Base-by-base conservation (phyloP, 2,113 vertebrate species). In the Cavia aperea region DNA sequence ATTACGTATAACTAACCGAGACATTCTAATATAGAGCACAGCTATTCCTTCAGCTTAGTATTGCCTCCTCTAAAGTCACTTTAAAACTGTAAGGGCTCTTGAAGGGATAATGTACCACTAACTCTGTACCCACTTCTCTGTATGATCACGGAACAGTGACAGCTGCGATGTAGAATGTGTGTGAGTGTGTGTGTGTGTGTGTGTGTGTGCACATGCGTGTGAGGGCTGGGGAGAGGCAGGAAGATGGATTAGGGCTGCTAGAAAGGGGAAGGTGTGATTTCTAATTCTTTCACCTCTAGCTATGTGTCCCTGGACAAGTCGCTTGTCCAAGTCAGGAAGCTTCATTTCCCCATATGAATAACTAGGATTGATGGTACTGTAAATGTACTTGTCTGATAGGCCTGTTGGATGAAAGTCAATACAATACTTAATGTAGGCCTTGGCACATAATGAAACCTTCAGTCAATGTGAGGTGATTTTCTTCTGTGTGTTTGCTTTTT, bases 271-370 rank as follows among this genome's bases (percentile, higher is more conserved):
- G 18, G 63, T 33, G 77, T 83, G 63, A 58, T 66, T 46, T 83
- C 39, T 0, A 49, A 9, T 87, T 86, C 63, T 83, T 23, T 83
- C 49, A 51, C 31, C 65, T 43, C 16, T 49, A 75, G 70, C 43
- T 89, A 8, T 26, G 14, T 75, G 86, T 24, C 26, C 46, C 78
- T 89, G 72, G 88, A 51, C 31, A 86, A 86, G n/a, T 65, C n/a
- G 79, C 51, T 56, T 75, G 23, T 81, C 58, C 23, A n/a, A n/a
- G 68, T 93, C 65, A 54, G 10, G n/a, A 31, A 93, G 16, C 49
- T 75, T 93, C 75, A 66, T 89, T 72, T 93, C 81, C n/a, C 90
- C 60, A 23, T 39, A n/a, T 60, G 79, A 92, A 24, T 93, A 68
- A 87, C 26, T 39, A 70, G 24, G 49, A 12, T 78, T 72, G 77